Base-by-base conservation (phyloP, 2,113 vertebrate genomes). In the Tetraodon nigroviridis region DNA sequence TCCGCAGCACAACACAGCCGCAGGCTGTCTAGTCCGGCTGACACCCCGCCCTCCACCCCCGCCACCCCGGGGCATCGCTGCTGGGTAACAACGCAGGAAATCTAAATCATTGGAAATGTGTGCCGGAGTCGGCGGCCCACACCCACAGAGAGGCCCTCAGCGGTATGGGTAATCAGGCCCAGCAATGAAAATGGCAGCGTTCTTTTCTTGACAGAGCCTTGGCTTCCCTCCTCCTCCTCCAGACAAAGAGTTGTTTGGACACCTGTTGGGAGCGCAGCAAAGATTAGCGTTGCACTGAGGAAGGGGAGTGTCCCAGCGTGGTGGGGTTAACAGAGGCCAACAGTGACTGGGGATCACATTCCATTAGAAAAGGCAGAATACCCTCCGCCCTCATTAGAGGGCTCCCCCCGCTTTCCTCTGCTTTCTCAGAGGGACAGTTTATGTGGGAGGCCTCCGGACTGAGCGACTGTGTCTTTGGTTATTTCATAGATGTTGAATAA, bases 221-320 rank as follows among this genome's bases (percentile, higher is more conserved):
- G 22, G 68, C 65, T 69, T 69, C 80, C 84, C 83, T 82, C 86
- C 85, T 82, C 86, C 85, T 78, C 73, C 76, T 76, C 67, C 81
- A 90, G 87, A 93, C 92, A 94, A 93, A 93, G 92, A 88, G 71
- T 89, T 92, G 90, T 93, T 94, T 92, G 91, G 92, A 91, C 92
- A 93, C 92, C 93, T 94, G 93, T 93, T 92, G 88, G 91, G 79
- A 86, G 85, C 62, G 17, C 79, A 81, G 84, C 85, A 81, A 83
- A 90, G 87, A 91, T 90, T 90, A 89, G 89, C 86, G 70, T 74
- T 76, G 83, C 13, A 29, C 73, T 45, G 64, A 75, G 64, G 67
- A 84, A 74, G 74, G 78, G 76, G 65, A 71, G 75, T 66, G 69
- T 73, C 73, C 71, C 57, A 32, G 79, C 68, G 85, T 61, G 67